Evolutionary conservation across 2,797 vertebrate species (phyloP).

Genomic region (Lepilemur septentrionalis): DNA sequence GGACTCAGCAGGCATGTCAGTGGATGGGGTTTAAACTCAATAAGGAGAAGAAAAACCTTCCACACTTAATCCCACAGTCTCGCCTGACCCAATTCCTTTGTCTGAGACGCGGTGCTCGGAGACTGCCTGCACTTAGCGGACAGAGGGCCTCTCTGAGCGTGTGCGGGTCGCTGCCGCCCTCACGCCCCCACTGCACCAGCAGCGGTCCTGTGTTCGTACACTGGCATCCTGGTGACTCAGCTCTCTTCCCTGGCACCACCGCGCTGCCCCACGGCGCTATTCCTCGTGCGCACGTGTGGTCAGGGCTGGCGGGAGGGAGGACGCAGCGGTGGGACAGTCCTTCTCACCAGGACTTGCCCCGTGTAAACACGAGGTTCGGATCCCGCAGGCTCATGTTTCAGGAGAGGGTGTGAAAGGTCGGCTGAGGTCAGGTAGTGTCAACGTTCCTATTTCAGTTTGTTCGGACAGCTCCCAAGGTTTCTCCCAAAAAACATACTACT

Average conservation of each 20-base stretch:
- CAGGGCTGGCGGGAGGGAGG: background rate
- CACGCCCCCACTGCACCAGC: background rate
- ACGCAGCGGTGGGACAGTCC: background rate
- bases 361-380: fast-evolving
- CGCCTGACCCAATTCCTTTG: constrained; percentile 87
- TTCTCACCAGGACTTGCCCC: fast-evolving
- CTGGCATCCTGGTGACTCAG: background rate
- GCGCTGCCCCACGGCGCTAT: fast-evolving
- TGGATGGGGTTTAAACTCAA: constrained; percentile 83
- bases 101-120: constrained; percentile 75
- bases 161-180: background rate
- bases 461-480: background rate
- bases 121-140: constrained; percentile 12
- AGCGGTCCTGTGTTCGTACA: fast-evolving
- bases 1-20: constrained; percentile 81
- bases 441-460: background rate
- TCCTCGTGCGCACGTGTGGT: too few species aligned
- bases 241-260: background rate
- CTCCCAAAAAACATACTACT: background rate
- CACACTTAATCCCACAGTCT: constrained; percentile 86
- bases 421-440: fast-evolving
- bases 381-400: fast-evolving
- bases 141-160: background rate
- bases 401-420: fast-evolving
- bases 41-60: constrained; percentile 86